Base-by-base conservation (phyloP, 2,797 vertebrate genomes). In the Centroberyx gerrardi region DNA sequence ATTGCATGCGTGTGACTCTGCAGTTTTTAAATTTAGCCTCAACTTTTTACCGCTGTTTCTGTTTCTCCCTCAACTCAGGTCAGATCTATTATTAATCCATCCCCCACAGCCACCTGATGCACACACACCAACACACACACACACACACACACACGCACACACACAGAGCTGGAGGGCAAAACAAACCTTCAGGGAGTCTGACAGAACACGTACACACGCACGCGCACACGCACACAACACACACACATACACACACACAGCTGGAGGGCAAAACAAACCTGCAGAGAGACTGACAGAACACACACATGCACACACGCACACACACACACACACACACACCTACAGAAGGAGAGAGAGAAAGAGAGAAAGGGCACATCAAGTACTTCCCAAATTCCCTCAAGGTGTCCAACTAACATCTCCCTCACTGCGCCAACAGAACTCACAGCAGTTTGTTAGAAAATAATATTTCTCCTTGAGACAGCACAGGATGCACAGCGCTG, bases 1-100 rank as follows among this genome's bases (percentile, higher is more conserved):
- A 33, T 6, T 9, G 14, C 27, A 48, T 48, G 52, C 36, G 76
- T 82, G 60, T 90, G 86, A 90, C 82, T 72, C 31, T 61, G 72
- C 81, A 82, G 65, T 82, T 90, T 89, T 87, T 77, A 83, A 86
- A 87, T 78, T 80, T 70, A 80, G 73, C 66, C 59, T 62, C 49
- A 72, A 72, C 78, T 84, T 79, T 74, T 82, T 13, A 61, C 55
- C 54, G 56, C 63, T 67, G 72, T 78, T 74, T 83, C 62, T 36
- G 63, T 76, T 72, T 82, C 68, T 86, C 75, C 65, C 64, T 71
- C 60, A 71, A 74, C 76, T 82, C 58, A 59, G 80, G 82, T 89
- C 86, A 88, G 76, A 84, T 91, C 72, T 81, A 82, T 90, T 86
- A 89, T 87, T 88, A 89, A 90, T 85, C 74, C 67, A 62, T 76